A percentile compares a stretch with the other conserved stretches of the same genome.
Conservation (phyloP, 2,888 invertebrate species). For the Coremacera marginata region DNA sequence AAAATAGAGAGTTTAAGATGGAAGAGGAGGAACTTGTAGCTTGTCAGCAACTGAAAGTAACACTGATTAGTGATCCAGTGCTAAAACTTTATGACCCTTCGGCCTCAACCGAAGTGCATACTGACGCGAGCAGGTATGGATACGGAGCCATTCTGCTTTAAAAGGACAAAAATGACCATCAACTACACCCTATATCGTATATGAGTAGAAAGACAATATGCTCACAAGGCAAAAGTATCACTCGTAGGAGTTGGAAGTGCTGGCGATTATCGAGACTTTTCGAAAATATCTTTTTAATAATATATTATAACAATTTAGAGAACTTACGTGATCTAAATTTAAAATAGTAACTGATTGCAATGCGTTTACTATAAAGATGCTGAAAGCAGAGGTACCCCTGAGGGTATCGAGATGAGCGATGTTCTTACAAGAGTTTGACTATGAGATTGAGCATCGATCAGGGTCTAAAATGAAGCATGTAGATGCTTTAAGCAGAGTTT, state of each 20-base stretch:
- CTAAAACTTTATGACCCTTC: too few relatives aligned
- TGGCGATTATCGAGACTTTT: constrained; percentile 42
- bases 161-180: too few relatives aligned
- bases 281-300: too few relatives aligned
- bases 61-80: too few relatives aligned
- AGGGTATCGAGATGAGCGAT: constrained; percentile 42
- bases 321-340: constrained; percentile 49
- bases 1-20: constrained; percentile 46
- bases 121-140: too few relatives aligned
- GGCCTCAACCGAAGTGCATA: too few relatives aligned
- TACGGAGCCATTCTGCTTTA: too few relatives aligned
- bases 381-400: constrained; percentile 38
- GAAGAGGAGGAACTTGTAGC: too few relatives aligned
- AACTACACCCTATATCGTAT: background rate
- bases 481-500: constrained; percentile 40
- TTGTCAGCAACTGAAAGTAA: too few relatives aligned
- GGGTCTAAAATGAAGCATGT: constrained; percentile 43
- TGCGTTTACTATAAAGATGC: constrained; percentile 40
- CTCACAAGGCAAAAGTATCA: constrained; percentile 41
- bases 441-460: constrained; percentile 42
- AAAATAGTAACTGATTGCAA: constrained; percentile 42
- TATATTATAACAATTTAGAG: constrained; percentile 37
- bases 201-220: constrained; percentile 34
- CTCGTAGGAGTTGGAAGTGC: constrained; percentile 50
- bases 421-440: constrained; percentile 43